A percentile compares a stretch with the other conserved stretches of the same genome.
These are phyloP conservation scores for Leuciscus idus DNA, from an alignment of 2,113 vertebrate genomes.

Conservation along the genomic window DNA sequence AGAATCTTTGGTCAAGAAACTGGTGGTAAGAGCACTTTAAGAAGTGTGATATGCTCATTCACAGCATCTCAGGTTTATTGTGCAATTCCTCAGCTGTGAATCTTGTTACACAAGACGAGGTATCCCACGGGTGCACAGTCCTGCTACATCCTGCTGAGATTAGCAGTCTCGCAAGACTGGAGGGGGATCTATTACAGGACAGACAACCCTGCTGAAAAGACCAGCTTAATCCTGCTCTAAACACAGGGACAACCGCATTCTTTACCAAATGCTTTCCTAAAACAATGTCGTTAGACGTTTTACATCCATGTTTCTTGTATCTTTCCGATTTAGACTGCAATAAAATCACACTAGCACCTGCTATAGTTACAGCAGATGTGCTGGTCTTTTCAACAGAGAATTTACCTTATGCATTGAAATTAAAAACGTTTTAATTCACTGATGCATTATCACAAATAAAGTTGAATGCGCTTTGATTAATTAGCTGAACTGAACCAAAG, in stretches of 20 bases:
- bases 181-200: conserved; percentile 4
- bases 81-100: neutral
- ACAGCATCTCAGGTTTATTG: neutral
- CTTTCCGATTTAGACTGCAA: neutral
- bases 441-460: neutral
- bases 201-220: conserved; percentile 8
- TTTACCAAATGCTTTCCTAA: neutral
- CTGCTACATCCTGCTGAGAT: neutral
- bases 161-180: neutral
- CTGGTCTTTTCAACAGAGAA: neutral
- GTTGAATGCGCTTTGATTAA: neutral
- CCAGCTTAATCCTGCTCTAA: neutral
- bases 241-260: neutral
- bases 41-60: neutral
- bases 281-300: neutral
- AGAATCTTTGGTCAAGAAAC: conserved; percentile 95
- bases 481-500: too few relatives aligned
- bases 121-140: neutral
- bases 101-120: neutral
- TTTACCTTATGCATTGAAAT: neutral
- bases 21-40: conserved; percentile 87
- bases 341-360: neutral
- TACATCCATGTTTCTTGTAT: neutral
- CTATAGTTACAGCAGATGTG: neutral
- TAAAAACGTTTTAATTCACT: neutral